Evolutionary conservation across 2,888 invertebrate species (phyloP), one percentile per base, ranked within the genome.

Genomic region (Neria commutata): DNA sequence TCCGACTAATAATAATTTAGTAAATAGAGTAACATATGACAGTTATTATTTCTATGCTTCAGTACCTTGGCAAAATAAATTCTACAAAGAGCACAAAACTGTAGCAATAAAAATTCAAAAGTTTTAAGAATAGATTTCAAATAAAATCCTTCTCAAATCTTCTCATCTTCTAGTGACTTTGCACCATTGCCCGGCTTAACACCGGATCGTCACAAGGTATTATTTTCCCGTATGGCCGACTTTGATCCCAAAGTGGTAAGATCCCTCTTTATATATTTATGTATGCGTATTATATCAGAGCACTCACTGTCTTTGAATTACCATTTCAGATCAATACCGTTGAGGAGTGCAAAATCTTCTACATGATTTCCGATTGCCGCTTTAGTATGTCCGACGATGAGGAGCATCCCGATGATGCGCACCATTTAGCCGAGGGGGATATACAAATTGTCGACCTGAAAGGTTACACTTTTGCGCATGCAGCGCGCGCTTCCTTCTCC

Each of bases 381-480:
- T 75, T 76, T 17, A 69, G 69, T 1, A 53, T 54, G 34, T 25
- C 60, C 5, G 71, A 71, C 10, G 52, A 54, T 1, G 54, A 59
- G 29, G 45, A 52, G 17, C 5, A 34, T 6, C 19, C 14, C 46
- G 48, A 48, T 3, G 82, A 83, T 47, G 78, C 86, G 3, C n/a
- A n/a, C n/a, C n/a, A n/a, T n/a, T n/a, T n/a, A n/a, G 84, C 85
- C 10, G 84, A 85, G 0, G 90, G 90, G 0, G 84, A 86, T 61
- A 83, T 89, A 24, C 86, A 89, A 71, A 81, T 90, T 0, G 87
- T 90, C 64, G 89, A 90, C 73, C 88, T 89, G 86, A 80, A 81
- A 37, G 88, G 88, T 0, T 88, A 88, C 0, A 84, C 83, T 60
- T 76, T 88, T 21, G 84, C 86, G 0, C 89, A 89, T 73, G 73